Evolutionary conservation across 1,140 invertebrate genomes (phyloP), one percentile per base, ranked within the genome.

Genomic region (Ectropis grisescens): DNA sequence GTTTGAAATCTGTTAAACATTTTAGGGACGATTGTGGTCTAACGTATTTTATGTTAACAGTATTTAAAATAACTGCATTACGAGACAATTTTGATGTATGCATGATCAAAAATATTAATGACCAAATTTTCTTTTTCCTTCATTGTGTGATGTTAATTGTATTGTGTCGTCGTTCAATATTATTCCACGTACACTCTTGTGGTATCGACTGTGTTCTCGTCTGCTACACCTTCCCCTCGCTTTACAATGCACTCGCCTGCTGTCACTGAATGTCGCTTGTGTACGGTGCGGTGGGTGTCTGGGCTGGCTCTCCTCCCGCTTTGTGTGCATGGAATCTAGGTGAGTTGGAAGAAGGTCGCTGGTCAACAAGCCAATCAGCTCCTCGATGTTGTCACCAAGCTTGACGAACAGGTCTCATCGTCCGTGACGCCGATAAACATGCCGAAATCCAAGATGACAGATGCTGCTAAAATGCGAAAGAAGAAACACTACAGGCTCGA

Each of bases 401-500:
- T 84, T 74, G 83, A 86, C 59, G 85, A 85, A 76, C 82, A 83
- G 71, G 67, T 82, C 15, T 51, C 64, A 31, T 81, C 81, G 23
- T 57, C 60, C 28, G 48, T 65, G 7, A 41, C 40, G 11, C 42
- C 58, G n/a, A 48, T 50, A 29, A 67, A 60, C 28, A 49, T 51
- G 12, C 53, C 58, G 31, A 82, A 70, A 42, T 52, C 61, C 2
- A 76, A 68, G 42, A 45, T 62, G 37, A 39, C 66, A 6, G 82
- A 82, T 28, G 89, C 90, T 39, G 81, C 88, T 6, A 90, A 87
- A 71, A 79, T 84, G 1, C 85, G 88, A 30, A 78, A 91, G 42
- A 85, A 90, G 55, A 86, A 88, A 57, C 84, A 94, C 13, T 94
- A 92, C 58, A 86, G 90, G 55, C 81, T 93, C 19, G 84, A 87